These are phyloP conservation scores for Pheucticus melanocephalus DNA, from an alignment of 2,113 vertebrate species.

Conservation along the genomic window DNA sequence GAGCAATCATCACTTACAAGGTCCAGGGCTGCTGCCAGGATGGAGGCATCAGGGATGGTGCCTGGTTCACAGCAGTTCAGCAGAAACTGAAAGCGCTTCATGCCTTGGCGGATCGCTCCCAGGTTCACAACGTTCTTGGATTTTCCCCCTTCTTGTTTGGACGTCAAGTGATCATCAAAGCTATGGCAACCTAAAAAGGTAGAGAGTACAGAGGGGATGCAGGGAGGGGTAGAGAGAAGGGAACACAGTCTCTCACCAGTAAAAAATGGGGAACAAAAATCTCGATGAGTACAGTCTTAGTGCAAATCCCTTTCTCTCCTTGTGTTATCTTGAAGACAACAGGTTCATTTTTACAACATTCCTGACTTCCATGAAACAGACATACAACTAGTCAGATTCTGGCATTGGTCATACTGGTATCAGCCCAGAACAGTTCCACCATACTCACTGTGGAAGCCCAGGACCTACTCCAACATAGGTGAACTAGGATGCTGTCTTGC, in stretches of 20 bases:
- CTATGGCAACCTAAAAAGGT: slow-evolving; percentile 85
- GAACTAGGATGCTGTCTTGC: background rate
- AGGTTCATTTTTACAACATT: background rate
- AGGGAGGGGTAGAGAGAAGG: slow-evolving; percentile 8
- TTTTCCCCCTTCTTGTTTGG: slow-evolving; percentile 92
- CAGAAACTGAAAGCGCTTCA: slow-evolving; percentile 98
- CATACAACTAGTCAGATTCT: background rate
- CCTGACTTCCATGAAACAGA: background rate
- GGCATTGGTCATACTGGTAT: background rate
- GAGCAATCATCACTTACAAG: slow-evolving; percentile 76
- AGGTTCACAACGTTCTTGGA: slow-evolving; percentile 96
- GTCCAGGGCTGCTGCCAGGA: slow-evolving; percentile 93
- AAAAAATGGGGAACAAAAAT: background rate
- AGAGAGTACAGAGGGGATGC: slow-evolving; percentile 51
- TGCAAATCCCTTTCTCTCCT: background rate
- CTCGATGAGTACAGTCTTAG: background rate
- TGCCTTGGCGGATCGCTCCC: slow-evolving; percentile 95
- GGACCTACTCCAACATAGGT: background rate
- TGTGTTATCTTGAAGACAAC: background rate
- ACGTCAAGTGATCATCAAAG: slow-evolving; percentile 89
- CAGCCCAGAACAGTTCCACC: background rate
- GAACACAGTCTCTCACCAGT: slow-evolving; percentile 50
- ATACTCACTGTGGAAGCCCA: background rate
- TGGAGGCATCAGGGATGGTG: slow-evolving; percentile 96
- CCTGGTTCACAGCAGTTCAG: slow-evolving; percentile 98